Evolutionary conservation across 2,113 vertebrate species (phyloP).

Genomic region (Hippopotamus amphibius): DNA sequence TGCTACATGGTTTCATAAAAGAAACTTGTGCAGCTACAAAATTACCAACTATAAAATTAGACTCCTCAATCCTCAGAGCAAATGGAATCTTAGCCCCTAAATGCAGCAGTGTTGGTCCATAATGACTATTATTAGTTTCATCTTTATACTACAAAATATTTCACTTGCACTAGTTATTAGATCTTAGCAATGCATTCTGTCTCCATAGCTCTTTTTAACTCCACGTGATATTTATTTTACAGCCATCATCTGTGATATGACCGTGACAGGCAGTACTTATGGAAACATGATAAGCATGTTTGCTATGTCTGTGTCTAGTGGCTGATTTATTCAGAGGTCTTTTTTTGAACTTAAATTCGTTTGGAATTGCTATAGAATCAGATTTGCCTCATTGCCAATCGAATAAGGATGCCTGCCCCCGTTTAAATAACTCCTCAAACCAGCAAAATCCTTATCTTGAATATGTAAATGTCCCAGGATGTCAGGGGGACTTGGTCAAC

Average conservation of each 20-base stretch:
- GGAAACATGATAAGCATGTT: conserved; percentile 63
- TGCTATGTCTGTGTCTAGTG: conserved; percentile 5
- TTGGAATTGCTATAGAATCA: conserved; percentile 47
- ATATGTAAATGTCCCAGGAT: background rate
- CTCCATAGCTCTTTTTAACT: conserved; percentile 70
- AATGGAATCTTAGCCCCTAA: conserved; percentile 69
- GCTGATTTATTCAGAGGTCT: conserved; percentile 51
- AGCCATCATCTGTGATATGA: conserved; percentile 63
- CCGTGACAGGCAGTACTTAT: conserved; percentile 68
- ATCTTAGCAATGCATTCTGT: conserved; percentile 63
- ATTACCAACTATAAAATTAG: conserved; percentile 78
- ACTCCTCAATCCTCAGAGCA: conserved; percentile 64
- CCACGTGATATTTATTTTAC: conserved; percentile 72
- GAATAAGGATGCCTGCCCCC: background rate
- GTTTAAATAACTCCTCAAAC: conserved; percentile 48
- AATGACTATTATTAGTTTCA: conserved; percentile 80
- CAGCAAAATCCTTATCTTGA: background rate
- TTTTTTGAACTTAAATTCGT: conserved; percentile 55
- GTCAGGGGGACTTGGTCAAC: background rate
- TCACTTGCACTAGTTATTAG: conserved; percentile 71
- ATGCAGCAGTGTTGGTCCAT: conserved; percentile 56
- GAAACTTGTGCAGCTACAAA: conserved; percentile 58
- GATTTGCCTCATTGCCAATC: conserved; percentile 55
- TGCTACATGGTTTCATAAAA: conserved; percentile 57
- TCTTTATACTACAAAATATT: conserved; percentile 77